Conservation (phyloP, 2,797 vertebrate species). For the Limnodromus scolopaceus region DNA sequence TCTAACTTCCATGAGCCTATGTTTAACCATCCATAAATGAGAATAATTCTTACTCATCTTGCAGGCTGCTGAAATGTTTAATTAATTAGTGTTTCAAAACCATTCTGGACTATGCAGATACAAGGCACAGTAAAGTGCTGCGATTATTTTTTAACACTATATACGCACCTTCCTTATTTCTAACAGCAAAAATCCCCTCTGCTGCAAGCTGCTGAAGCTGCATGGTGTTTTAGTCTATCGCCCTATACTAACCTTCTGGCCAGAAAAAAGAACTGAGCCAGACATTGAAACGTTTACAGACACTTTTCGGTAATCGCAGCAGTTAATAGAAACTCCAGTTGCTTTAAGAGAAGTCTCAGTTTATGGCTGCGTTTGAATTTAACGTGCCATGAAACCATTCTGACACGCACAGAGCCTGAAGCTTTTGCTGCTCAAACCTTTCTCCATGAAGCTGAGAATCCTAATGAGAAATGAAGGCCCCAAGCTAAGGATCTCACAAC, state of each 20-base stretch:
- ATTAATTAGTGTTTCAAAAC: conserved; percentile 24
- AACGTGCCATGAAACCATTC: conserved; percentile 27
- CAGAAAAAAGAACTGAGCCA: conserved; percentile 18
- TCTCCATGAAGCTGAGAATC: background rate
- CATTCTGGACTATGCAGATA: background rate
- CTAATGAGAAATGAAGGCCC: conserved; percentile 27
- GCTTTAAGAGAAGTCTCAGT: conserved; percentile 37
- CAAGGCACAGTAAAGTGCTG: background rate
- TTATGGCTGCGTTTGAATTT: conserved; percentile 19
- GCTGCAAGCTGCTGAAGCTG: background rate
- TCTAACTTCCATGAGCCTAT: background rate
- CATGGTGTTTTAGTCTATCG: background rate
- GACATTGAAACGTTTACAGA: conserved; percentile 34
- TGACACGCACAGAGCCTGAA: background rate
- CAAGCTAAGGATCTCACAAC: background rate
- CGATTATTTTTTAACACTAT: background rate
- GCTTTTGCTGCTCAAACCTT: conserved; percentile 37
- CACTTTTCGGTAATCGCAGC: conserved; percentile 32
- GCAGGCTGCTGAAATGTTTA: conserved; percentile 10
- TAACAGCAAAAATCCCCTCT: background rate
- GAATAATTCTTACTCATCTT: conserved; percentile 12
- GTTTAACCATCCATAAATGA: background rate
- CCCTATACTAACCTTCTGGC: background rate
- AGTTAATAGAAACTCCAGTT: conserved; percentile 50
- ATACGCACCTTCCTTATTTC: background rate